phyloP scores from a whole-genome alignment of 2,797 vertebrate species.

The Capromys pilorides region DNA sequence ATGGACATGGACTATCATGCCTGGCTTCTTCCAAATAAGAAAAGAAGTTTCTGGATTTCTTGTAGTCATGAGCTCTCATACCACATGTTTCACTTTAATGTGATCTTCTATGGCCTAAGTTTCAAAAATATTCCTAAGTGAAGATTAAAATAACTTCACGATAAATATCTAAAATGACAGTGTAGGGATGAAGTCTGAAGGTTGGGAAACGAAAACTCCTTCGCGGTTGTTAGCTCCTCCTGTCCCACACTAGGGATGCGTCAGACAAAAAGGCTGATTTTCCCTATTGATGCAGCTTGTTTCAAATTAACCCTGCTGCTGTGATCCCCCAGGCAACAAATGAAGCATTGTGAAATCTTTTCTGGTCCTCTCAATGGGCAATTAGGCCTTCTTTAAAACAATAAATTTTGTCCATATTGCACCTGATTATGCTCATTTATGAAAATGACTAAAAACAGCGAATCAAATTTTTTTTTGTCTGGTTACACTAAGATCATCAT shows the following conservation, averaged over 20 bases:
- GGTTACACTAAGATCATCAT: constrained; percentile 27
- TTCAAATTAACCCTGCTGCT: not conserved
- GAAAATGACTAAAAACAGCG: constrained; percentile 60
- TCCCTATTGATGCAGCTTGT: constrained; percentile 60
- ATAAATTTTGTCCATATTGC: constrained; percentile 52
- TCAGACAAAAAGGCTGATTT: constrained; percentile 71
- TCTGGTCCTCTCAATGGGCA: constrained; percentile 63
- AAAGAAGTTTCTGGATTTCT: not conserved
- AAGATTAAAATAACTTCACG: constrained; percentile 52
- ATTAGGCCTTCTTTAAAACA: constrained; percentile 67
- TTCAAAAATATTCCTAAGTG: constrained; percentile 33
- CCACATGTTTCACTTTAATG: not conserved
- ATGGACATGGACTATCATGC: not conserved
- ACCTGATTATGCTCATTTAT: constrained; percentile 72
- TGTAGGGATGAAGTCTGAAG: constrained; percentile 36
- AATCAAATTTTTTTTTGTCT: not conserved
- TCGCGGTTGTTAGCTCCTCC: not conserved
- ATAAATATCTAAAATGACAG: constrained; percentile 23
- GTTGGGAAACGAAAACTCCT: constrained; percentile 33
- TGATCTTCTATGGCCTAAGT: not conserved
- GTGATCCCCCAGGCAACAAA: constrained; percentile 70
- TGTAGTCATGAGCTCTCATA: not conserved
- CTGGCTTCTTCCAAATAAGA: not conserved
- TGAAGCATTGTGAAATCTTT: constrained; percentile 72
- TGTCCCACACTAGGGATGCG: not conserved